Base-by-base conservation (phyloP, 2,888 invertebrate species). In the Zelleria hepariella region DNA sequence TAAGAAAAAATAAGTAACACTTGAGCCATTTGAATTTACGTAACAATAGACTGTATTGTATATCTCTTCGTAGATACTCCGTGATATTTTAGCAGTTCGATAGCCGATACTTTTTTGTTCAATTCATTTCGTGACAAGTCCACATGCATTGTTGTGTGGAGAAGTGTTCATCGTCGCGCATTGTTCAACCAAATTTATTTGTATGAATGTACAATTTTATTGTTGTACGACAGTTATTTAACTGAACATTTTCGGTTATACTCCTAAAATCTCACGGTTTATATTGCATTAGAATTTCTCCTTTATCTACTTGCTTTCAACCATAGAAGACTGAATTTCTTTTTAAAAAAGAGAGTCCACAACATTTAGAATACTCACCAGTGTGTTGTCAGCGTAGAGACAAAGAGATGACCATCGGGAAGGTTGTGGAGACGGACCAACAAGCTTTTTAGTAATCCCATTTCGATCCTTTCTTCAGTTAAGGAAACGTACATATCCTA, bases 401-500 rank as follows among this genome's bases (percentile, higher is more conserved):
- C 18, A 21, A 7, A 27, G 15, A 56, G 66, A 71, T 74, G 70
- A 75, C 71, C 74, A 77, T 78, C 76, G 60, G 77, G 75, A 72
- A 70, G 80, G 81, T 85, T 82, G 79, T 84, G 78, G 82, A 77
- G 78, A 71, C 63, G 81, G 81, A 84, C 80, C 82, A 79, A 82
- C 79, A 82, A 72, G 77, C 49, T 51, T 74, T 74, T 71, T 70
- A 68, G 71, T 78, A 69, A 70, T 67, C 72, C 70, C 70, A 66
- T 69, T 70, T 72, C 65, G 66, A 72, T 42, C 32, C 32, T 69
- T 77, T n/a, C n/a, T 80, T 77, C 73, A 73, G 80, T 72, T 70
- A 73, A 77, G 79, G 84, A 85, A 81, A 78, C 80, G 80, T 87
- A 88, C 87, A 88, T 88, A 88, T 88, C 87, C 80, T 84, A 77